These are phyloP conservation scores for Erpobdella octoculata DNA, from an alignment of 2,888 invertebrate species.

Conservation along the genomic window DNA sequence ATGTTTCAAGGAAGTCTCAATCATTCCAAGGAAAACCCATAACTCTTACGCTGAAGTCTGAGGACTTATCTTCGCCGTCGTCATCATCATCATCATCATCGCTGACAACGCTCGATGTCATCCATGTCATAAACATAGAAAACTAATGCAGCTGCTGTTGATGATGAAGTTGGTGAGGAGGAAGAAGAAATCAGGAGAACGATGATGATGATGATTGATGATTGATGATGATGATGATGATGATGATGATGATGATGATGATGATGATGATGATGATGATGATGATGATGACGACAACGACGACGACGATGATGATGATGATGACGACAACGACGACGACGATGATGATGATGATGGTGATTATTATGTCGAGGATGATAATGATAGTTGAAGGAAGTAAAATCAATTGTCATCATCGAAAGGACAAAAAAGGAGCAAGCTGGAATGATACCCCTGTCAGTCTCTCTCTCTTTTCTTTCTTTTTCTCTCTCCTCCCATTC, in stretches of 20 bases:
- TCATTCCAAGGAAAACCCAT: no score
- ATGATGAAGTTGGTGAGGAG: not conserved
- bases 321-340: not conserved
- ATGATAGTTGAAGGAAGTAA: not conserved
- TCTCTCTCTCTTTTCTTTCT: not conserved
- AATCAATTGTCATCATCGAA: not conserved
- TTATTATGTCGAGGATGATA: conserved; percentile 12
- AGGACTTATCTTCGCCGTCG: not conserved
- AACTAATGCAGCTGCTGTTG: no score
- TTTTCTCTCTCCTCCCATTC: not conserved
- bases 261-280: conserved; percentile 25
- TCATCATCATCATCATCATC: not conserved
- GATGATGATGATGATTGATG: no score
- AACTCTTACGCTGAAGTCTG: no score
- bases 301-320: not conserved
- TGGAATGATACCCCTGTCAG: not conserved
- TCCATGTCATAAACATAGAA: no score
- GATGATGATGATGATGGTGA: conserved; percentile 19
- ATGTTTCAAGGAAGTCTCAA: no score
- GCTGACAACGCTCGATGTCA: not conserved
- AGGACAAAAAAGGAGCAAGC: not conserved
- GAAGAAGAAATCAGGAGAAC: no score
- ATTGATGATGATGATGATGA: not conserved
- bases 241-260: conserved; percentile 24
- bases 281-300: conserved; percentile 20